Base-by-base conservation (phyloP, 2,113 vertebrate genomes). In the Emydura subglobosa region DNA sequence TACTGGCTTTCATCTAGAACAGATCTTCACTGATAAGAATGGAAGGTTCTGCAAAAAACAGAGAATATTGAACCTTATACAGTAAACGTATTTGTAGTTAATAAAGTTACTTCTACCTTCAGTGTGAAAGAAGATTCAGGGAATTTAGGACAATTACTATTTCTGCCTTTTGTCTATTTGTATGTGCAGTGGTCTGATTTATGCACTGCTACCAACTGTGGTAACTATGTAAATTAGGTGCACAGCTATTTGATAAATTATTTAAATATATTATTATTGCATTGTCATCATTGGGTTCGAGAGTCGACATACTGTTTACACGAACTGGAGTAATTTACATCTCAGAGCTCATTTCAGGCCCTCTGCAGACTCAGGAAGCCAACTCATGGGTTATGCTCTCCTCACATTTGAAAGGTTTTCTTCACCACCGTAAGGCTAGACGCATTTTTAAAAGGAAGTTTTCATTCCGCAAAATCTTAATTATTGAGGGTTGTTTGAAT, bases 21-120 rank as follows among this genome's bases (percentile, higher is more conserved):
- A 89, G 90, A 83, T 47, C 51, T 55, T 39, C 90, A 81, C 82
- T 5, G 1, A 39, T 8, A 82, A 65, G 87, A 96, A 96, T 50
- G 47, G 93, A 12, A 1, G 50, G 82, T 74, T 90, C 24, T 59
- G 14, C 54, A 0, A 1, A 72, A 90, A 57, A 39, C 1, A 50
- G 89, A 88, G 59, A 83, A 3, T 0, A 2, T 61, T 3, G 21
- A 34, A 0, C 76, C 80, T 65, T 68, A 90, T 1, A 31, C 34
- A 80, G 39, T 85, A 80, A 42, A 11, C 59, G 5, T 4, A 53
- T 5, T 74, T 7, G n/a, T 49, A 50, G 94, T 93, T 55, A 85
- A 2, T 0, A 10, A 76, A 87, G 7, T 2, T 10, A 83, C 44
- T 83, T 53, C 86, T 47, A 29, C 25, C 44, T 79, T 6, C 6